These are phyloP conservation scores for Poecilia picta DNA, from an alignment of 2,797 vertebrate species.

Conservation along the genomic window DNA sequence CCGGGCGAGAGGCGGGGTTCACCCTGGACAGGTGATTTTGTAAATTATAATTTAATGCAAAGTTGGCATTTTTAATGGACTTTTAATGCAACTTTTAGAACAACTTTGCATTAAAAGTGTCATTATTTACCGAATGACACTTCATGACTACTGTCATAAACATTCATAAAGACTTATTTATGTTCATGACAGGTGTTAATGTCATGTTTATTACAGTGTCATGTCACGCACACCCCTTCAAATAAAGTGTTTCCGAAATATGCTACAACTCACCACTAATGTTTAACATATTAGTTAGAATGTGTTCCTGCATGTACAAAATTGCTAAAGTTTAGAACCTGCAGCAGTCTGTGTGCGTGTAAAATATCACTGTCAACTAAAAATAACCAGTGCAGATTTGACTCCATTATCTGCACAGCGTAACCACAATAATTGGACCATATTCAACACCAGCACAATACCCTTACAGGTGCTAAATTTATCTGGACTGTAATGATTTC, in stretches of 20 bases:
- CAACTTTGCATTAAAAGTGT: too few species aligned
- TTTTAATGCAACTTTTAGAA: too few species aligned
- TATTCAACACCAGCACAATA: constrained; percentile 48
- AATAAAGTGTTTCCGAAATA: background rate
- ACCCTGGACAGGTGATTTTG: too few species aligned
- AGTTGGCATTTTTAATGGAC: too few species aligned
- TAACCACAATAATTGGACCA: constrained; percentile 63
- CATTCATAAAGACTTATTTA: too few species aligned
- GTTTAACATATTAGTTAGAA: constrained; percentile 31
- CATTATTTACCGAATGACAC: too few species aligned
- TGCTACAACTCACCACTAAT: constrained; percentile 12
- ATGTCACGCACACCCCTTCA: too few species aligned
- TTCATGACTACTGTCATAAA: too few species aligned
- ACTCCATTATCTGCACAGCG: constrained; percentile 59
- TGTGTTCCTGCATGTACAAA: constrained; percentile 37
- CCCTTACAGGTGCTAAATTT: constrained; percentile 66
- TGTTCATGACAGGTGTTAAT: too few species aligned
- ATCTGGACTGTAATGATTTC: constrained; percentile 72
- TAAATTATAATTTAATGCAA: too few species aligned
- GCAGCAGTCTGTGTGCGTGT: constrained; percentile 15
- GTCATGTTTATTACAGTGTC: too few species aligned
- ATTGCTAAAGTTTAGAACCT: constrained; percentile 43
- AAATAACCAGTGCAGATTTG: constrained; percentile 53
- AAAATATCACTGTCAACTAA: constrained; percentile 45
- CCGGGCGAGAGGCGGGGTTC: too few species aligned